These are phyloP conservation scores for Tachuris rubrigastra DNA, from an alignment of 2,113 vertebrate genomes.

Conservation along the genomic window DNA sequence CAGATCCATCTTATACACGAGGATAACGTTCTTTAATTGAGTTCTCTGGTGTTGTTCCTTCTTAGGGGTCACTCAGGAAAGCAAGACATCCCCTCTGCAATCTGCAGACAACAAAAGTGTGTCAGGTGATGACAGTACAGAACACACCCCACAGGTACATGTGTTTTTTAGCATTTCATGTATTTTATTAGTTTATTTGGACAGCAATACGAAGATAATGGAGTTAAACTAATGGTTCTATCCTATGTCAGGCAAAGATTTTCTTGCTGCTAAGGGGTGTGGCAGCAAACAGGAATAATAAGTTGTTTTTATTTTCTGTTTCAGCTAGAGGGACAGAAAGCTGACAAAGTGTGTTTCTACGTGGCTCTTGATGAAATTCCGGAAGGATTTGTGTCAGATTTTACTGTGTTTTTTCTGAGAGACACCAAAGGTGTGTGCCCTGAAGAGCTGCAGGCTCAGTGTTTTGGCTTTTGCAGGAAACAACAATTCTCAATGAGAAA, in stretches of 20 bases:
- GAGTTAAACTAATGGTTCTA: neutral
- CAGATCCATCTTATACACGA: neutral
- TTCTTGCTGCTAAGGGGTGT: neutral
- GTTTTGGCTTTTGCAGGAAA: neutral
- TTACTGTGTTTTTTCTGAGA: constrained; percentile 83
- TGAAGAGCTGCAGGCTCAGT: neutral
- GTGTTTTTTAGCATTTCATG: neutral
- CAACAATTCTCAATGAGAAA: neutral
- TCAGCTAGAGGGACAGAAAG: constrained; percentile 72
- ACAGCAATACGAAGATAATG: neutral
- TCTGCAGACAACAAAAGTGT: neutral
- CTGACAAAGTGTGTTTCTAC: constrained; percentile 72
- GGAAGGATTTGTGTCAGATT: constrained; percentile 73
- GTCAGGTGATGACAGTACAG: neutral
- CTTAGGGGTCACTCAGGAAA: neutral
- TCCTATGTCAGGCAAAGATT: neutral
- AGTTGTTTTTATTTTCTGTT: neutral
- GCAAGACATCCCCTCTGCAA: neutral
- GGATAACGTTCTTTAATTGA: neutral
- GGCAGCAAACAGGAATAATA: neutral
- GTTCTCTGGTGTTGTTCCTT: neutral
- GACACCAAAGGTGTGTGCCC: constrained; percentile 78
- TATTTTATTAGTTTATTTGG: neutral
- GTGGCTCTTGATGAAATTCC: constrained; percentile 74
- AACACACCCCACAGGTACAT: neutral